Percentiles rank a stretch among this genome's conserved stretches.
Conservation (phyloP, 2,797 vertebrate genomes). For the Sebastiscus albofasciatus region DNA sequence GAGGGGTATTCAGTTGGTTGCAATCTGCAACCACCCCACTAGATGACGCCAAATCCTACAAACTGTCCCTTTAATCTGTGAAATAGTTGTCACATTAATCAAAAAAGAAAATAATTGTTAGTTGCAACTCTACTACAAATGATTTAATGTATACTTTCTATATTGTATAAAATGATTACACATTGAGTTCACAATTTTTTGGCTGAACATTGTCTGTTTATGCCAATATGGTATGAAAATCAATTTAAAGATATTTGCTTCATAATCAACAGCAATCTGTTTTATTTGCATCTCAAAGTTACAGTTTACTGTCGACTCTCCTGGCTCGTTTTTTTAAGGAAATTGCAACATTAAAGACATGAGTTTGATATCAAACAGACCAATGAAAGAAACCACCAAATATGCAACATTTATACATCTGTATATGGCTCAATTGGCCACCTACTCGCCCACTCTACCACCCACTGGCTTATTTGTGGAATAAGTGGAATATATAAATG, state of each 20-base stretch:
- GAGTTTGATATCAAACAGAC: background rate
- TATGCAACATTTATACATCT: background rate
- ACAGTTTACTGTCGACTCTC: background rate
- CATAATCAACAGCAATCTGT: background rate
- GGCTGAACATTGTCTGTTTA: background rate
- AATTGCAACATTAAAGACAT: background rate
- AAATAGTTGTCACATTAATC: background rate
- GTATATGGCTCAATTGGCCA: slow-evolving; percentile 11
- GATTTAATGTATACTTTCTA: too few relatives aligned
- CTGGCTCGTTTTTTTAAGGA: background rate
- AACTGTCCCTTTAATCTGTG: background rate
- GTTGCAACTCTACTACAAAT: background rate
- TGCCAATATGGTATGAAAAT: background rate
- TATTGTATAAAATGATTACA: background rate
- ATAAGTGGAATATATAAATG: slow-evolving; percentile 34
- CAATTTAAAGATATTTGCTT: background rate
- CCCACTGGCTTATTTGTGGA: slow-evolving; percentile 3
- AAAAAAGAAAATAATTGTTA: background rate
- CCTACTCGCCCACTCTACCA: slow-evolving; percentile 16
- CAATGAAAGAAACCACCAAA: background rate
- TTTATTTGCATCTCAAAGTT: background rate
- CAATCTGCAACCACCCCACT: too few relatives aligned
- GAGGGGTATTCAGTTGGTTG: too few relatives aligned
- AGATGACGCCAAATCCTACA: too few relatives aligned
- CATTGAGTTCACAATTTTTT: background rate